phyloP scores from a whole-genome alignment of 2,888 invertebrate species.

The Marronus borbonicus region DNA sequence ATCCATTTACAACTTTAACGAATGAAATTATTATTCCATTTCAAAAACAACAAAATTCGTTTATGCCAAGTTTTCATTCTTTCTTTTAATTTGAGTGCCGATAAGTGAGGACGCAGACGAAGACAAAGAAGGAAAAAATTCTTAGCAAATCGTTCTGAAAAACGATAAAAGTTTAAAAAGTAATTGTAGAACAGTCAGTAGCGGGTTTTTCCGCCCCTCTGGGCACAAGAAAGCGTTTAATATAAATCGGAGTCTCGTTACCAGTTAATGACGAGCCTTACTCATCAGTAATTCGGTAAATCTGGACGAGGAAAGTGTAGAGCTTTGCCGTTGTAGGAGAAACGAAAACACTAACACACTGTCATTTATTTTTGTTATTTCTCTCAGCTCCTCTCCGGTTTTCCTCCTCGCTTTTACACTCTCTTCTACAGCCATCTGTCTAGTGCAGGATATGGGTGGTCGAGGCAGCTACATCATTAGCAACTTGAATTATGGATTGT shows the following conservation, averaged over 20 bases:
- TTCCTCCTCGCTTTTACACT: constrained; percentile 43
- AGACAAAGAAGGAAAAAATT: constrained; percentile 30
- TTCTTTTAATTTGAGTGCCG: constrained; percentile 37
- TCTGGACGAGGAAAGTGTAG: constrained; percentile 51
- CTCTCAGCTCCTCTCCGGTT: constrained; percentile 52
- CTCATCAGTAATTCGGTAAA: constrained; percentile 69
- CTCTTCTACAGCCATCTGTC: constrained; percentile 66
- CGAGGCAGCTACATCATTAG: constrained; percentile 69
- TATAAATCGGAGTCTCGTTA: constrained; percentile 68
- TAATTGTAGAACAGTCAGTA: constrained; percentile 46
- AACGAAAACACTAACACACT: constrained; percentile 59
- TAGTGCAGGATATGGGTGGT: constrained; percentile 67
- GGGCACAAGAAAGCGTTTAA: constrained; percentile 63
- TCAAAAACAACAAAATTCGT: constrained; percentile 4
- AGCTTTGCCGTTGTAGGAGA: constrained; percentile 3
- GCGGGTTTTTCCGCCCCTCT: constrained; percentile 26
- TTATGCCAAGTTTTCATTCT: background rate
- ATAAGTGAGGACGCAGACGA: constrained; percentile 39
- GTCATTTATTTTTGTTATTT: constrained; percentile 67
- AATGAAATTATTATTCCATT: background rate
- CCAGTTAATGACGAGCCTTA: constrained; percentile 66
- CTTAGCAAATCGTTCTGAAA: constrained; percentile 14
- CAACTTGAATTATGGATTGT: constrained; percentile 70
- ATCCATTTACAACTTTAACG: background rate
- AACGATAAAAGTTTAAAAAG: constrained; percentile 52